phyloP scores from a whole-genome alignment of 2,888 invertebrate species.

The Drosophila emarginata region DNA sequence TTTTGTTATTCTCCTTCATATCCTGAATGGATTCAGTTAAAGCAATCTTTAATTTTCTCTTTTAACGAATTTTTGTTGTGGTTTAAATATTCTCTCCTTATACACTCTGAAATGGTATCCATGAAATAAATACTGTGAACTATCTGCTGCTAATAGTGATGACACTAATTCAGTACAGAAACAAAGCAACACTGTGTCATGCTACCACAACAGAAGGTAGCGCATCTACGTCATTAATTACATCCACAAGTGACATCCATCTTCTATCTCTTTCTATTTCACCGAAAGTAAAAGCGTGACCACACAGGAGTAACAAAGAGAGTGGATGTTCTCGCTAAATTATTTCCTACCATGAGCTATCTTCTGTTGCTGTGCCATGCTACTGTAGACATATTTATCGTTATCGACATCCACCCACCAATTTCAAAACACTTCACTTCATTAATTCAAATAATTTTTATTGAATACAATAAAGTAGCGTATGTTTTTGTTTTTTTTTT shows the following conservation, averaged over 20 bases:
- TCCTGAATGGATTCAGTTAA: background rate
- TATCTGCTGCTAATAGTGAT: background rate
- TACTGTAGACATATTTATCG: background rate
- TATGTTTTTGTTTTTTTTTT: slow-evolving; percentile 54
- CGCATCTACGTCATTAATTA: background rate
- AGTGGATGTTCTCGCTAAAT: background rate
- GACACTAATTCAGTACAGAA: background rate
- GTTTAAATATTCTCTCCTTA: background rate
- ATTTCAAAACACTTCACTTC: background rate
- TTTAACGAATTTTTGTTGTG: background rate
- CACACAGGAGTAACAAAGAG: background rate
- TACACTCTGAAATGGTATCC: background rate
- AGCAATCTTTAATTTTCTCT: background rate
- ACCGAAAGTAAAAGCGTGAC: background rate
- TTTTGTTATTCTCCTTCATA: slow-evolving; percentile 83
- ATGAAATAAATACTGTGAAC: background rate
- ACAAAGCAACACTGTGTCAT: background rate
- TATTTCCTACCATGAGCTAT: no score
- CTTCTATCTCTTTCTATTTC: background rate
- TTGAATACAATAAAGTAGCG: slow-evolving; percentile 74
- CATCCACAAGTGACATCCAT: background rate
- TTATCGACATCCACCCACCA: background rate
- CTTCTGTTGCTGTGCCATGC: background rate
- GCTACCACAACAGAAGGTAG: background rate
- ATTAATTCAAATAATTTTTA: slow-evolving; percentile 56